Percentiles rank a stretch among this genome's conserved stretches.
These are phyloP conservation scores for Helostoma temminkii DNA, from an alignment of 2,797 vertebrate species.

Conservation along the genomic window DNA sequence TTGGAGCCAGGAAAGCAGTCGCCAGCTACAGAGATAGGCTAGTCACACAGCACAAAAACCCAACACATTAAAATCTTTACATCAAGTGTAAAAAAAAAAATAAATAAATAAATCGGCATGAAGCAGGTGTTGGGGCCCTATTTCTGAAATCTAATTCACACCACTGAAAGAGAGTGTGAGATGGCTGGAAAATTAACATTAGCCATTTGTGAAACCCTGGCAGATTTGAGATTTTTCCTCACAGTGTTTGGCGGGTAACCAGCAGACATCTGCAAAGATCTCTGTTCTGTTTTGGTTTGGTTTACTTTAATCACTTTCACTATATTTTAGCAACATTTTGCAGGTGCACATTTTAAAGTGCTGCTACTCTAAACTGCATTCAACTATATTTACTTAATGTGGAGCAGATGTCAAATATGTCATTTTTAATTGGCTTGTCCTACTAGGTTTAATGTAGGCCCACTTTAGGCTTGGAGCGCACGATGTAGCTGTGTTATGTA, in stretches of 20 bases:
- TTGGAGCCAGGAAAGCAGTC: constrained; percentile 10
- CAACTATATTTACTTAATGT: neutral
- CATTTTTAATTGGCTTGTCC: neutral
- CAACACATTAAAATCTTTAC: neutral
- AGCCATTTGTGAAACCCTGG: constrained; percentile 11
- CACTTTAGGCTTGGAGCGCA: neutral
- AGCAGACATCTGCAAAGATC: neutral
- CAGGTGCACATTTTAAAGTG: too few species aligned
- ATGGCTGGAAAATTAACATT: constrained; percentile 24
- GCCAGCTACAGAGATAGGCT: constrained; percentile 13
- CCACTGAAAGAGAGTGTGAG: constrained; percentile 25
- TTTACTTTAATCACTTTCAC: neutral
- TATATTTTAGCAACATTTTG: constrained; percentile 1
- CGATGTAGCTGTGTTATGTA: neutral
- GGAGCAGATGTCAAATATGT: constrained; percentile 1
- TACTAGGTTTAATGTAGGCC: neutral
- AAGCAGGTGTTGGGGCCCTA: constrained; percentile 17
- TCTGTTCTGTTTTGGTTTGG: neutral
- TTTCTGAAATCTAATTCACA: constrained; percentile 32
- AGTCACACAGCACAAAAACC: neutral
- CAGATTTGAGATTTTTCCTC: constrained; percentile 19
- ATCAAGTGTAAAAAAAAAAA: constrained; percentile 5
- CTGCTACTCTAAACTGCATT: too few species aligned
- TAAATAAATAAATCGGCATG: neutral
- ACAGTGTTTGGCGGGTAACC: constrained; percentile 23